Conservation (phyloP, 2,113 vertebrate species). For the Hippocampus abdominalis region DNA sequence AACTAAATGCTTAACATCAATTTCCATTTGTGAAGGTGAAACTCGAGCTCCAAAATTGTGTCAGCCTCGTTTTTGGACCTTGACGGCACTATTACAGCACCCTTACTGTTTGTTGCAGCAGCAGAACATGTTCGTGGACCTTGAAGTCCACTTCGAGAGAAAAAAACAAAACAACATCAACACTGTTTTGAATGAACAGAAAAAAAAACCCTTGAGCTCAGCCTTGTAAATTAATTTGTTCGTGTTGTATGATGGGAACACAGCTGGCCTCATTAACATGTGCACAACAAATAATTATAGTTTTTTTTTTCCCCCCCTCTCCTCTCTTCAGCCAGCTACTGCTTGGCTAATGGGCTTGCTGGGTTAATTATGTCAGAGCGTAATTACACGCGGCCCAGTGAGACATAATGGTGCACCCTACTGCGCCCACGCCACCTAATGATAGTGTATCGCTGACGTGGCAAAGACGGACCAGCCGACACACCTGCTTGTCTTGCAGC, state of each 20-base stretch:
- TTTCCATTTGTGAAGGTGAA: constrained; percentile 50
- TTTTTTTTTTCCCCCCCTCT: constrained; percentile 84
- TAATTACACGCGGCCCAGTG: constrained; percentile 99
- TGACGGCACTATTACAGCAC: constrained; percentile 63
- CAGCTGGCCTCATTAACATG: constrained; percentile 99
- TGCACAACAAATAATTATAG: constrained; percentile 99
- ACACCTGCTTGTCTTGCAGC: constrained; percentile 88
- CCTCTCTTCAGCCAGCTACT: constrained; percentile 78
- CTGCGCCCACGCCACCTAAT: constrained; percentile 91
- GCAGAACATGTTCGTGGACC: constrained; percentile 62
- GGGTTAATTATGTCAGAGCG: constrained; percentile 99
- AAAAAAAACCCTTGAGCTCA: constrained; percentile 77
- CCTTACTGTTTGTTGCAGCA: constrained; percentile 69
- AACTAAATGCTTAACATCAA: constrained; percentile 21
- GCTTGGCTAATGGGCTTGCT: constrained; percentile 99
- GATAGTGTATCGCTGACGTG: constrained; percentile 86
- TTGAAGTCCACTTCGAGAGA: constrained; percentile 67
- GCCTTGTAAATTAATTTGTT: constrained; percentile 99
- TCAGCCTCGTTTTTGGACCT: constrained; percentile 61
- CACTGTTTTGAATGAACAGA: constrained; percentile 72
- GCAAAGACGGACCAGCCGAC: constrained; percentile 75
- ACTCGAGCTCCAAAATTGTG: constrained; percentile 33
- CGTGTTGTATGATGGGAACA: constrained; percentile 98
- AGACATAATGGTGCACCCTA: constrained; percentile 90
- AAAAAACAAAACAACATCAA: constrained; percentile 44